Evolutionary conservation across 2,888 invertebrate genomes (phyloP).

Genomic region (Ectemnius lituratus): DNA sequence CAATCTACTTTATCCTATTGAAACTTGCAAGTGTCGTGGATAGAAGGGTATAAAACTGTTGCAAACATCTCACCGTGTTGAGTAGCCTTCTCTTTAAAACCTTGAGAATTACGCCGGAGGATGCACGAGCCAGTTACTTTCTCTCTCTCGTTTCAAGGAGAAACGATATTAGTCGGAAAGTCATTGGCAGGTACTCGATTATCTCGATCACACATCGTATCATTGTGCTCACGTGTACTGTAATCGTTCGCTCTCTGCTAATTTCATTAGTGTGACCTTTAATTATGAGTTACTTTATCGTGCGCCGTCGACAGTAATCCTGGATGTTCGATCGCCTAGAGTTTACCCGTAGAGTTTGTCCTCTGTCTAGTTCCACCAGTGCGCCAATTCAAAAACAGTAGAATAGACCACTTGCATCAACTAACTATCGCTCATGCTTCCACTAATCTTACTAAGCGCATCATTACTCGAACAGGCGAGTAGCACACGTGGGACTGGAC

Average conservation of each 20-base stretch:
- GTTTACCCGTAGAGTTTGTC: background rate
- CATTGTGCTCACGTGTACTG: background rate
- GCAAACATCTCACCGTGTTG: too few species aligned
- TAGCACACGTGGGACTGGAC: too few species aligned
- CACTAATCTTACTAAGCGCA: background rate
- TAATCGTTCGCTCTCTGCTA: background rate
- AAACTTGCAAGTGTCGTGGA: too few species aligned
- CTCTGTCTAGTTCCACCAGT: background rate
- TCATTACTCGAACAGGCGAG: too few species aligned
- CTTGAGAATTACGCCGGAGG: conserved; percentile 59
- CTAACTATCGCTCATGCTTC: background rate
- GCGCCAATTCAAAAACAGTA: too few species aligned
- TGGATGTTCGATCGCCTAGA: background rate
- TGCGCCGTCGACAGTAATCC: conserved; percentile 2
- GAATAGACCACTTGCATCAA: background rate
- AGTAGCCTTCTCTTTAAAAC: conserved; percentile 26
- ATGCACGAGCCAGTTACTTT: conserved; percentile 44
- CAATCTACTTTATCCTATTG: too few species aligned
- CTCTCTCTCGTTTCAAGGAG: conserved; percentile 56
- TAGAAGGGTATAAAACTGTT: too few species aligned
- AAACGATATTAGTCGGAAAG: conserved; percentile 20
- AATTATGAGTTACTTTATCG: background rate
- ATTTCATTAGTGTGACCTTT: background rate
- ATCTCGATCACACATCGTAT: conserved; percentile 13
- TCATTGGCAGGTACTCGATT: conserved; percentile 52